Evolutionary conservation across 2,888 invertebrate genomes (phyloP).

Genomic region (Kuschelorhynchus macadamiae): DNA sequence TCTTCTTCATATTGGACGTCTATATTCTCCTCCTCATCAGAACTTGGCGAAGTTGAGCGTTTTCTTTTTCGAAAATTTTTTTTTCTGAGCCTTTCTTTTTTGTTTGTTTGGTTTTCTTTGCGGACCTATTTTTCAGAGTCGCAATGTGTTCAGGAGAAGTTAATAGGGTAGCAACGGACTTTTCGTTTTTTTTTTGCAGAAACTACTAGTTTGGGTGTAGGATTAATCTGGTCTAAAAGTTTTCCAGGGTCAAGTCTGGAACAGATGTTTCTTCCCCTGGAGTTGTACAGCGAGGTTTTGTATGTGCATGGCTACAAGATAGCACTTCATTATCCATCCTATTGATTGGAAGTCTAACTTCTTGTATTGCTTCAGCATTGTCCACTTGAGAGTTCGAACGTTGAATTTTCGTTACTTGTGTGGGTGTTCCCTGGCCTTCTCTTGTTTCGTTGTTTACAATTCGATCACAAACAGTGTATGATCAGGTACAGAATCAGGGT

Average conservation of each 20-base stretch:
- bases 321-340: neutral
- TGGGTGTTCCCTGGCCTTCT: neutral
- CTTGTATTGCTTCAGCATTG: too few relatives aligned
- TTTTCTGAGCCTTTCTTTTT: neutral
- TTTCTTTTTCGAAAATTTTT: neutral
- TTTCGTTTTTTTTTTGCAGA: conserved; percentile 13
- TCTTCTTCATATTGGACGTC: conserved; percentile 7
- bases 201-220: conserved; percentile 17
- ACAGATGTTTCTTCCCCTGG: conserved; percentile 5
- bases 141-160: conserved; percentile 4
- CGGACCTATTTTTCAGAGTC: neutral
- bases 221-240: conserved; percentile 16
- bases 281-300: conserved; percentile 14
- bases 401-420: too few relatives aligned
- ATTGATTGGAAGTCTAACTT: too few relatives aligned
- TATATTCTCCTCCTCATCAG: too few relatives aligned
- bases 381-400: too few relatives aligned
- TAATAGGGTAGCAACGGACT: conserved; percentile 16
- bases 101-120: neutral
- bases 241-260: conserved; percentile 18
- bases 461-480: conserved; percentile 3
- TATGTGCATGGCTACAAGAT: conserved; percentile 10
- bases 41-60: too few relatives aligned
- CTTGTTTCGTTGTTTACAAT: conserved; percentile 2
- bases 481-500: neutral